Evolutionary conservation across 2,797 vertebrate genomes (phyloP), one percentile per base, ranked within the genome.

Genomic region (Harpagifer antarcticus): DNA sequence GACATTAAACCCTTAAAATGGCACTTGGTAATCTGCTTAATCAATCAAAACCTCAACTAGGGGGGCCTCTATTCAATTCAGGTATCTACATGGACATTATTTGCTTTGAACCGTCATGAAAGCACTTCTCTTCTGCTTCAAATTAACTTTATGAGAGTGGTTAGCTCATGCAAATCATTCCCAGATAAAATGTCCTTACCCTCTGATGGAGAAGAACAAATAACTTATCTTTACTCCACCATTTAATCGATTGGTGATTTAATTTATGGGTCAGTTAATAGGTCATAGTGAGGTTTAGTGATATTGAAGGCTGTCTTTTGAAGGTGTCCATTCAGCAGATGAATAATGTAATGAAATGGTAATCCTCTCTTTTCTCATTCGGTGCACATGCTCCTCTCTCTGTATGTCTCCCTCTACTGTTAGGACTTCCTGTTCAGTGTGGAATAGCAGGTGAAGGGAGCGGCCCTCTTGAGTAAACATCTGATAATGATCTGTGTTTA

Each of bases 361-460:
- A 58, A 72, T 81, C 31, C 16, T 0, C 49, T 44, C 23, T 47
- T 10, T 53, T 49, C 64, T 42, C 37, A 68, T 56, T 60, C 55
- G 42, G 47, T 10, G 19, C 63, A 56, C 45, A 31, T 10, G 58
- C 61, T 55, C 16, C 17, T 74, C 53, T 66, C 11, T 42, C 60
- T 43, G 5, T 9, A 0, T 43, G 57, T 14, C 40, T 44, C 19
- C 13, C 56, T 62, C 58, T 71, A 44, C 61, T 77, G 70, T 74
- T 56, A 53, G 20, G 5, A 62, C 15, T 47, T 57, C 37, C 27
- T 64, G 69, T 52, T 69, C 19, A 23, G 1, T 52, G 20, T 27
- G 40, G 58, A 74, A 4, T 2, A 64, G 70, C 68, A 81, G 84
- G 68, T 76, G 68, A 87, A 54, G 48, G 67, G 61, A 83, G 70